Evolutionary conservation across 2,888 invertebrate genomes (phyloP).

Genomic region (Fragum whitleyi): DNA sequence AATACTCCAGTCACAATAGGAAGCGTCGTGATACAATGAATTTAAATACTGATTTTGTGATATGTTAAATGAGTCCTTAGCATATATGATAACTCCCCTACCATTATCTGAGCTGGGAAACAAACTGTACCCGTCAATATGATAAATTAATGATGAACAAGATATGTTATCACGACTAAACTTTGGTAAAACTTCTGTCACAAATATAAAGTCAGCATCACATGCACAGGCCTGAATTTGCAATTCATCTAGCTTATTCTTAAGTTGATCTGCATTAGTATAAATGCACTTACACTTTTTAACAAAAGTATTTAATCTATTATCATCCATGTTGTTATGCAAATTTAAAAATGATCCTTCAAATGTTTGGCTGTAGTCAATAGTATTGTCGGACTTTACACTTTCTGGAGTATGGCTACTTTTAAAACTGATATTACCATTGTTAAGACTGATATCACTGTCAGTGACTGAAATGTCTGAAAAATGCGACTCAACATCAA

Average conservation of each 20-base stretch:
- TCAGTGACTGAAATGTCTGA: too few species aligned
- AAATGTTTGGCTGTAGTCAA: too few species aligned
- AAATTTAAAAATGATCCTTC: too few species aligned
- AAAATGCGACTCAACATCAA: too few species aligned
- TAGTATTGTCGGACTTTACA: too few species aligned
- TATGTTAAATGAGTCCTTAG: constrained; percentile 22
- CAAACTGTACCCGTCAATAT: constrained; percentile 27
- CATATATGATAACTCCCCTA: constrained; percentile 34
- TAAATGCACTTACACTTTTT: constrained; percentile 22
- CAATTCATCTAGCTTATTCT: constrained; percentile 36
- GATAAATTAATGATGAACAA: constrained; percentile 15
- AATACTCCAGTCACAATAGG: constrained; percentile 27
- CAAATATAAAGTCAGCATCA: constrained; percentile 35
- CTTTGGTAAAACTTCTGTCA: constrained; percentile 40
- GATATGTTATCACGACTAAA: background rate
- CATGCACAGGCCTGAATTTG: background rate
- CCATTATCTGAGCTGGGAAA: constrained; percentile 25
- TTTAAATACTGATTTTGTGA: constrained; percentile 17
- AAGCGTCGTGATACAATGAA: constrained; percentile 23
- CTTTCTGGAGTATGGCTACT: too few species aligned
- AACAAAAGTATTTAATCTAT: background rate
- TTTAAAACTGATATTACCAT: too few species aligned
- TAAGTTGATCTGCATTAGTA: constrained; percentile 30
- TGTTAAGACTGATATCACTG: too few species aligned
- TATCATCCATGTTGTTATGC: background rate